Evolutionary conservation across 2,888 invertebrate genomes (phyloP).

Genomic region (Caenorhabditis panamensis): DNA sequence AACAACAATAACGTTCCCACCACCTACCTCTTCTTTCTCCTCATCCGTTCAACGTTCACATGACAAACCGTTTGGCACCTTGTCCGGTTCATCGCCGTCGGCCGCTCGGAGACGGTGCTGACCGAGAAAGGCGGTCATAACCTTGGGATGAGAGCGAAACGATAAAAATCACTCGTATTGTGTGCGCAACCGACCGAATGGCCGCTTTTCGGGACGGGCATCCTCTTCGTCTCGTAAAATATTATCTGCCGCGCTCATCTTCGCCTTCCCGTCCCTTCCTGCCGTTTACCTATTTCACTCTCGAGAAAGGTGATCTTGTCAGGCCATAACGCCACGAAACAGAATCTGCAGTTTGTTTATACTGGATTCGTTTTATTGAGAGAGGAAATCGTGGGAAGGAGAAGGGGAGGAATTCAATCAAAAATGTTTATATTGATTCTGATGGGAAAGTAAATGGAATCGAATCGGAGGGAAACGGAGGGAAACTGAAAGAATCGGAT

Average conservation of each 20-base stretch:
- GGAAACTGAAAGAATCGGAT: background rate
- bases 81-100: background rate
- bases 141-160: slow-evolving; percentile 58
- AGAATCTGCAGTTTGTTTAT: slow-evolving; percentile 3
- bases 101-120: slow-evolving; percentile 14
- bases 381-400: background rate
- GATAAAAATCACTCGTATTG: slow-evolving; percentile 53
- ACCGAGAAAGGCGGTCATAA: slow-evolving; percentile 58
- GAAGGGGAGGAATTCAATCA: slow-evolving; percentile 45
- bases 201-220: slow-evolving; percentile 41
- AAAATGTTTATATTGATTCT: slow-evolving; percentile 37
- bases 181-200: slow-evolving; percentile 48
- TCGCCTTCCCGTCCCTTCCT: background rate
- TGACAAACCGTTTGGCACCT: slow-evolving; percentile 60
- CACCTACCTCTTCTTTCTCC: background rate
- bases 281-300: slow-evolving; percentile 22
- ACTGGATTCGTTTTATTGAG: slow-evolving; percentile 23
- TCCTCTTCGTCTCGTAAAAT: slow-evolving; percentile 29
- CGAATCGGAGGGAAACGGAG: background rate
- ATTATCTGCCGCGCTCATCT: slow-evolving; percentile 43
- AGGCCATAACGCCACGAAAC: slow-evolving; percentile 11
- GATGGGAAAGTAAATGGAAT: slow-evolving; percentile 11
- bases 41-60: slow-evolving; percentile 38
- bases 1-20: slow-evolving; percentile 15
- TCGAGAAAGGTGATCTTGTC: slow-evolving; percentile 1